Percentiles rank a stretch among this genome's conserved stretches.
Evolutionary conservation across 1,140 invertebrate genomes (phyloP).

Genomic region (Meloidogyne floridensis): DNA sequence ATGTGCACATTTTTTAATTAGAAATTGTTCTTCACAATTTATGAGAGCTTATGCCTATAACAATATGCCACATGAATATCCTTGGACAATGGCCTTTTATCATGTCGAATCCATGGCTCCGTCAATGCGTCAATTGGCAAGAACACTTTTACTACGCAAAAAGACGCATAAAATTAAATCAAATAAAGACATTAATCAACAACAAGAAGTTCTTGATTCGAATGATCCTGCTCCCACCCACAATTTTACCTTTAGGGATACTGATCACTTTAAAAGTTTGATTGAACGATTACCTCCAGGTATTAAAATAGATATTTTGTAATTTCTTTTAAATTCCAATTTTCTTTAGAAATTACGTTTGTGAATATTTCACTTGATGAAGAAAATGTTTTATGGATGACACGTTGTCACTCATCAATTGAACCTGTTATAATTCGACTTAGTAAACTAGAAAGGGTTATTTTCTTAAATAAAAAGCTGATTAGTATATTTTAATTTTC

Average conservation of each 20-base stretch:
- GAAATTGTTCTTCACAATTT: neutral
- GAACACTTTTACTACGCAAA: conserved; percentile 3
- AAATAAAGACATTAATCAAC: neutral
- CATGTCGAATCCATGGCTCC: conserved; percentile 22
- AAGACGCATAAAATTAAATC: conserved; percentile 5
- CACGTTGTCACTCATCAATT: conserved; percentile 31
- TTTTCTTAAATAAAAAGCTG: neutral
- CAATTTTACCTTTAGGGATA: neutral
- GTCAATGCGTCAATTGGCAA: conserved; percentile 28
- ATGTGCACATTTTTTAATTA: conserved; percentile 17
- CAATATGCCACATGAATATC: neutral
- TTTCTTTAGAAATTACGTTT: conserved; percentile 32
- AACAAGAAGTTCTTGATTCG: neutral
- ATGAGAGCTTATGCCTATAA: neutral
- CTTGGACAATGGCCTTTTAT: conserved; percentile 20
- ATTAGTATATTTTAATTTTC: neutral
- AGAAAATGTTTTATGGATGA: conserved; percentile 28
- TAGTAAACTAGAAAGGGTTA: conserved; percentile 20
- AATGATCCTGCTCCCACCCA: neutral
- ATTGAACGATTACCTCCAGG: neutral
- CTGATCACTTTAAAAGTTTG: neutral
- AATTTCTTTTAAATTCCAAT: neutral
- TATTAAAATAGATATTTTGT: neutral
- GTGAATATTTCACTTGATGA: conserved; percentile 31
- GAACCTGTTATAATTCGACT: conserved; percentile 32